These are phyloP conservation scores for Choloepus hoffmanni DNA, from an alignment of 2,113 vertebrate genomes.

Conservation along the genomic window DNA sequence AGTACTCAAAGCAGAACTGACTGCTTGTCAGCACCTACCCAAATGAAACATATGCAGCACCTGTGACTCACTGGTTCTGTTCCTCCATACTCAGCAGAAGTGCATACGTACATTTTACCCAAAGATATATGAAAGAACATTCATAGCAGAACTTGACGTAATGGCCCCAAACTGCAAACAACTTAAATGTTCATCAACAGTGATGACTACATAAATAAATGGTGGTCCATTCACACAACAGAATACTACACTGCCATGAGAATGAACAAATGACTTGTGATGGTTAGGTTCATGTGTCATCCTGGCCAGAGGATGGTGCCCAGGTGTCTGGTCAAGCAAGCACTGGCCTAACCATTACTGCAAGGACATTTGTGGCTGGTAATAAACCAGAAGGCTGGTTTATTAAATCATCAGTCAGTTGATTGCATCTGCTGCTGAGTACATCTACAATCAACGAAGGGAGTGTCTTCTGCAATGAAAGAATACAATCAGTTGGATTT, in stretches of 20 bases:
- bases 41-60: neutral
- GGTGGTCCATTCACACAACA: neutral
- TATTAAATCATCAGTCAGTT: too few relatives aligned
- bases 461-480: too few relatives aligned
- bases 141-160: neutral
- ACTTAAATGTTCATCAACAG: neutral
- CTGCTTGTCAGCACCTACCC: too few relatives aligned
- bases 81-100: neutral
- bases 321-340: too few relatives aligned
- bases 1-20: neutral
- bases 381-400: too few relatives aligned
- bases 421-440: too few relatives aligned
- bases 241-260: neutral
- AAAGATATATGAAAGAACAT: neutral
- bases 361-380: too few relatives aligned
- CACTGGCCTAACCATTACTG: too few relatives aligned
- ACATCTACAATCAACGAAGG: too few relatives aligned
- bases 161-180: neutral
- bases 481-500: too few relatives aligned
- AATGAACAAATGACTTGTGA: neutral
- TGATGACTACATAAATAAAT: neutral
- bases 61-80: neutral
- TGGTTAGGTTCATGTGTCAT: too few relatives aligned
- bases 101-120: accelerated
- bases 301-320: too few relatives aligned